Percentiles rank a stretch among this genome's conserved stretches.
phyloP scores from a whole-genome alignment of 2,113 vertebrate genomes.

The Hystrix cristata region DNA sequence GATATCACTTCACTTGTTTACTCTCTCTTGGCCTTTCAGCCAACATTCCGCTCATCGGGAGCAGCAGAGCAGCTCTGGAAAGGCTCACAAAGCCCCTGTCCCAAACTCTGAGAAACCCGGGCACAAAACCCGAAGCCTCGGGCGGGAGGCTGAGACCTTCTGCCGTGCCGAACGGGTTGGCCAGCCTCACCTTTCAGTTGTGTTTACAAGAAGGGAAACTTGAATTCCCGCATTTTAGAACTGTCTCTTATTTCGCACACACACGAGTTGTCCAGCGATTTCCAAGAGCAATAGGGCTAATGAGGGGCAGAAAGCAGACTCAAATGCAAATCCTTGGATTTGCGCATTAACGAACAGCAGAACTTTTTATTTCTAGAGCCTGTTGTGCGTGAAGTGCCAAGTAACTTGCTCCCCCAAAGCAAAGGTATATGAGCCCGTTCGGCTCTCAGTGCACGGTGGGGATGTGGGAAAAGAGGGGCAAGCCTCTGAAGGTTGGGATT shows the following conservation, averaged over 20 bases:
- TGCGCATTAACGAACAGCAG: not conserved
- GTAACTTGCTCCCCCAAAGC: not conserved
- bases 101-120: not conserved
- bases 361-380: not conserved
- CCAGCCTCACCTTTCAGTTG: conserved; percentile 28
- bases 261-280: not conserved
- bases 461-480: not conserved
- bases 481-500: not conserved
- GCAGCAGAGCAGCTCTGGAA: not conserved
- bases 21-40: no score
- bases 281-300: not conserved
- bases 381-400: not conserved
- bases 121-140: not conserved
- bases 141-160: not conserved
- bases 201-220: not conserved
- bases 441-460: not conserved
- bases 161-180: not conserved
- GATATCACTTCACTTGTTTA: conserved; percentile 47
- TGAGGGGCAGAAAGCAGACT: not conserved
- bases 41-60: not conserved
- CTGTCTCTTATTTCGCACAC: conserved; percentile 18
- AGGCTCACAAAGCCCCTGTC: not conserved
- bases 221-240: not conserved
- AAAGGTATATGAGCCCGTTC: not conserved
- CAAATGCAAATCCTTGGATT: not conserved